Percentiles rank a stretch among this genome's conserved stretches.
Conservation (phyloP, 2,113 vertebrate genomes). For the Cygnus atratus region DNA sequence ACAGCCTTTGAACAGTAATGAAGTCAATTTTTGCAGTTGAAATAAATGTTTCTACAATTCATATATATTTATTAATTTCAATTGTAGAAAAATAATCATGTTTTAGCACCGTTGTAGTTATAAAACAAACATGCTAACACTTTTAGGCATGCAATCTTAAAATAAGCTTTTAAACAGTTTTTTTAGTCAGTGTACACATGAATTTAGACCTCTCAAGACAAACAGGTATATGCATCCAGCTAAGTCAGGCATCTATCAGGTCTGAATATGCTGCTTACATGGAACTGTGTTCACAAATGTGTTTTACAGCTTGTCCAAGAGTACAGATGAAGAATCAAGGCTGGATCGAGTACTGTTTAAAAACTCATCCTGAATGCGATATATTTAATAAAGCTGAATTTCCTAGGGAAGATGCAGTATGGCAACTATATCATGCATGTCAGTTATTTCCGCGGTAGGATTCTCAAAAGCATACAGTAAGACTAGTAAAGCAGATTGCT, state of each 20-base stretch:
- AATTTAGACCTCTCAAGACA: not conserved
- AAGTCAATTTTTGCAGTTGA: constrained; percentile 14
- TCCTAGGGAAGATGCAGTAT: not conserved
- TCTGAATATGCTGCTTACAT: not conserved
- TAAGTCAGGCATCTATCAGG: not conserved
- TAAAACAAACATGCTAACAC: not conserved
- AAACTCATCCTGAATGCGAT: not conserved
- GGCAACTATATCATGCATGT: not conserved
- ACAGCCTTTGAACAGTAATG: constrained; percentile 3
- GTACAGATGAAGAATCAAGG: not conserved
- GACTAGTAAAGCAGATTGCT: not conserved
- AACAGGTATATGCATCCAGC: not conserved
- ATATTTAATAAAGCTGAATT: not conserved
- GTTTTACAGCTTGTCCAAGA: not conserved
- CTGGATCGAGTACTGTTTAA: not conserved
- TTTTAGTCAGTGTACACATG: not conserved
- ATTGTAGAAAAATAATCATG: not conserved
- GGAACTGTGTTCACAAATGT: not conserved
- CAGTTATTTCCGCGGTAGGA: not conserved
- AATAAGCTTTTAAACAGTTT: not conserved
- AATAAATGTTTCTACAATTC: not conserved
- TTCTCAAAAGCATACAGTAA: not conserved
- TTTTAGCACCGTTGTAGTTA: not conserved
- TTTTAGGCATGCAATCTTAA: not conserved
- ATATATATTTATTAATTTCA: not conserved